Evolutionary conservation across 2,888 invertebrate species (phyloP), one percentile per base, ranked within the genome.

Genomic region (Panzeria rudis): DNA sequence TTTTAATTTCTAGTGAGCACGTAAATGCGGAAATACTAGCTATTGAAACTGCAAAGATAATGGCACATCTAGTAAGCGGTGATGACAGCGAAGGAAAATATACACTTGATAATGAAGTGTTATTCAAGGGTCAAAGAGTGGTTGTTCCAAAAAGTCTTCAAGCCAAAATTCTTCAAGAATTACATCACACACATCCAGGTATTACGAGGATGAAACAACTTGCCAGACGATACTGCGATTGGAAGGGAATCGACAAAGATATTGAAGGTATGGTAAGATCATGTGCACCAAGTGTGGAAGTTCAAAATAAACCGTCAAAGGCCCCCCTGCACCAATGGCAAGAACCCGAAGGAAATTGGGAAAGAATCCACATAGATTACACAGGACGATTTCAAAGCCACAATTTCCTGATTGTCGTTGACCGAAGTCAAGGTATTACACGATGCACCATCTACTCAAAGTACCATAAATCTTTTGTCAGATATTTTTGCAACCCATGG

Each of bases 61-160:
- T 59, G 56, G 56, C 56, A 59, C 15, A 71, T 56, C 38, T 54
- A 23, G n/a, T 25, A 25, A 64, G 25, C n/a, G 44, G 23, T 41
- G 64, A 44, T 7, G 44, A 64, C 23, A 38, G 38, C 1, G 38
- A 82, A 73, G 44, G n/a, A n/a, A 44, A 72, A 52, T 77, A 75
- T 50, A 84, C 77, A 8, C 68, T 81, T 13, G 56, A 81, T 47
- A 54, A 56, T n/a, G 86, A 81, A 32, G 59, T 82, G 41, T 52
- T 88, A 35, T 86, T 87, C 64, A 84, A 86, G 86, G 86, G 78
- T 29, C 68, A 86, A 62, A 69, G 86, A 52, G 85, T 86, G 7
- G 66, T 88, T n/a, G 72, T 88, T 50, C 86, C n/a, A n/a, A n/a
- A n/a, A n/a, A n/a, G n/a, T n/a, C n/a, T n/a, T n/a, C n/a, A n/a